Evolutionary conservation across 2,113 vertebrate species (phyloP).

Genomic region (Crotophaga sulcirostris): DNA sequence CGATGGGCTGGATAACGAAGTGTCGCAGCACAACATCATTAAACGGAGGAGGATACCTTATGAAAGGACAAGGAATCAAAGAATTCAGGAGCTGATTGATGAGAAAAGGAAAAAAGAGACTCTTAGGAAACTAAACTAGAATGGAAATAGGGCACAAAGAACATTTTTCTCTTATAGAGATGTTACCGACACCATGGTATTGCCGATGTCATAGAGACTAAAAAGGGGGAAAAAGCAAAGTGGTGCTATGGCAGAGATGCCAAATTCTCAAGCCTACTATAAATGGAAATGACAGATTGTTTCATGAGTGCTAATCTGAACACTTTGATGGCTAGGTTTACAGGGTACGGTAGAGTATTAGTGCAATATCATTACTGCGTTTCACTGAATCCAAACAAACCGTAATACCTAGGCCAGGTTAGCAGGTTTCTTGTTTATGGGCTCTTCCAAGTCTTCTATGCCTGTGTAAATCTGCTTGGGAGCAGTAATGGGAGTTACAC

Average conservation of each 20-base stretch:
- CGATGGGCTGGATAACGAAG: slow-evolving; percentile 73
- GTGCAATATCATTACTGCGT: slow-evolving; percentile 44
- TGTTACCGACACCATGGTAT: slow-evolving; percentile 50
- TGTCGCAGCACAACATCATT: slow-evolving; percentile 87
- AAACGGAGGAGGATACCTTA: slow-evolving; percentile 78
- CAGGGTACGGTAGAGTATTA: slow-evolving; percentile 32
- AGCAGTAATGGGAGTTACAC: neutral
- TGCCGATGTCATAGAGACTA: slow-evolving; percentile 26
- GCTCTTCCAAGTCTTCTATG: neutral
- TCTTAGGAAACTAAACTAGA: slow-evolving; percentile 83
- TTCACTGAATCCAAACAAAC: slow-evolving; percentile 18
- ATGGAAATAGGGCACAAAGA: slow-evolving; percentile 59
- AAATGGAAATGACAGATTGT: slow-evolving; percentile 33
- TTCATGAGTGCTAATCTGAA: slow-evolving; percentile 43
- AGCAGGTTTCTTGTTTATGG: slow-evolving; percentile 2
- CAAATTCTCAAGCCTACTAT: slow-evolving; percentile 55
- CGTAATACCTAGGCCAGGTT: neutral
- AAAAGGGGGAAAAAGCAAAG: neutral
- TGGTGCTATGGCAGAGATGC: slow-evolving; percentile 67
- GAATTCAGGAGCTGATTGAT: slow-evolving; percentile 93
- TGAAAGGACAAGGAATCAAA: slow-evolving; percentile 91
- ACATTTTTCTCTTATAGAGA: slow-evolving; percentile 86
- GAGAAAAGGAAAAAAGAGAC: slow-evolving; percentile 84
- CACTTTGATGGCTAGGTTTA: slow-evolving; percentile 15
- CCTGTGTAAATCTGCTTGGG: slow-evolving; percentile 13